These are phyloP conservation scores for Harpagoxenus sublaevis DNA, from an alignment of 2,888 invertebrate genomes.

Conservation along the genomic window DNA sequence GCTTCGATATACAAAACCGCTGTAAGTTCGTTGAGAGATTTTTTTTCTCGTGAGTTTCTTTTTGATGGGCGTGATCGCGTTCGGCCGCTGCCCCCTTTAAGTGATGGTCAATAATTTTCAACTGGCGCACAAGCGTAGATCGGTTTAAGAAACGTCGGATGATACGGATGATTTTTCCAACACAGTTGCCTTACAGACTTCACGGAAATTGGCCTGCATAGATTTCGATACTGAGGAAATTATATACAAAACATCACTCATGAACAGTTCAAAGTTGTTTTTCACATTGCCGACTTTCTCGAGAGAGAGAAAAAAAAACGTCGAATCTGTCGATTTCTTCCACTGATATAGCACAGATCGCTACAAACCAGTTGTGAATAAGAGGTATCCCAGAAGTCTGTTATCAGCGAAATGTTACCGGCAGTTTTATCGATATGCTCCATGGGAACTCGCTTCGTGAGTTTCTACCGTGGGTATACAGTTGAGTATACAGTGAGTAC, in stretches of 20 bases:
- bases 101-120: constrained; percentile 7
- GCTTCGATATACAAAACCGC: constrained; percentile 69
- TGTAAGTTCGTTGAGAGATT: constrained; percentile 70
- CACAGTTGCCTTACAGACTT: not conserved
- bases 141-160: not conserved
- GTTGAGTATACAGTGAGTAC: constrained; percentile 20
- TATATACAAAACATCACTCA: constrained; percentile 14
- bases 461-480: constrained; percentile 16
- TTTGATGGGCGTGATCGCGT: constrained; percentile 4
- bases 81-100: not conserved
- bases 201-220: not conserved
- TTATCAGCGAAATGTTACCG: constrained; percentile 25
- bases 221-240: constrained; percentile 9
- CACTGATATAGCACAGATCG: not conserved
- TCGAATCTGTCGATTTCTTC: not conserved
- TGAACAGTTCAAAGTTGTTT: not conserved
- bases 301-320: not conserved
- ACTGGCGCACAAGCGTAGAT: not conserved
- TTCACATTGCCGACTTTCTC: constrained; percentile 7
- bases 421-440: constrained; percentile 37
- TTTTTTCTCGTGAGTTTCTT: constrained; percentile 17
- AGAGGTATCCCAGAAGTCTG: not conserved
- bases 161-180: not conserved
- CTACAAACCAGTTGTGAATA: not conserved
- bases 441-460: constrained; percentile 3